Conservation (phyloP, 1,140 invertebrate species). For the Ceratina japonica region DNA sequence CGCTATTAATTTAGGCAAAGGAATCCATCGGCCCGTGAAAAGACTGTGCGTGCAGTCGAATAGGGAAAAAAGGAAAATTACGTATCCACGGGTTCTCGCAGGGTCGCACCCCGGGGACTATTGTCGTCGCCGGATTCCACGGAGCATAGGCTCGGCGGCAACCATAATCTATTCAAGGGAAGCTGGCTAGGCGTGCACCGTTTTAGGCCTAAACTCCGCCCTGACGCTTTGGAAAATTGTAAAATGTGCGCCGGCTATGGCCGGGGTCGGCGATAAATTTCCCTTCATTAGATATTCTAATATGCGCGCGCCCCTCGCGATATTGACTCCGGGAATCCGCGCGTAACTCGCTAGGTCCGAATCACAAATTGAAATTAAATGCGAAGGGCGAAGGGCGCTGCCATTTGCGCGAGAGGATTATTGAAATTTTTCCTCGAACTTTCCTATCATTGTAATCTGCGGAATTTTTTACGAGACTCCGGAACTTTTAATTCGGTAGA, state of each 20-base stretch:
- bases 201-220: constrained; percentile 52
- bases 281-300: constrained; percentile 47
- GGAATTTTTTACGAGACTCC: not conserved
- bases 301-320: constrained; percentile 10
- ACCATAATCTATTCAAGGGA: constrained; percentile 51
- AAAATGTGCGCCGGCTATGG: not conserved
- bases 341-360: constrained; percentile 9
- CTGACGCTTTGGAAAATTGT: constrained; percentile 37
- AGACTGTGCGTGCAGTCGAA: constrained; percentile 56
- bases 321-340: constrained; percentile 30
- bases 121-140: constrained; percentile 67
- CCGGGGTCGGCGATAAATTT: constrained; percentile 31
- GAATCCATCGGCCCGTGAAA: constrained; percentile 74
- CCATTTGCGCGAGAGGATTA: not conserved
- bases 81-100: constrained; percentile 61
- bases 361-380: constrained; percentile 25
- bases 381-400: not conserved
- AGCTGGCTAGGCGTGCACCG: constrained; percentile 28
- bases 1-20: constrained; percentile 76
- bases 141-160: constrained; percentile 50
- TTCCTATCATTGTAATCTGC: not conserved
- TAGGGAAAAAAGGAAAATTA: constrained; percentile 60
- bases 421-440: not conserved
- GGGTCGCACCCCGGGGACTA: constrained; percentile 71
- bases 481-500: not conserved